Evolutionary conservation across 2,888 invertebrate genomes (phyloP).

Genomic region (Temnothorax ravouxi): DNA sequence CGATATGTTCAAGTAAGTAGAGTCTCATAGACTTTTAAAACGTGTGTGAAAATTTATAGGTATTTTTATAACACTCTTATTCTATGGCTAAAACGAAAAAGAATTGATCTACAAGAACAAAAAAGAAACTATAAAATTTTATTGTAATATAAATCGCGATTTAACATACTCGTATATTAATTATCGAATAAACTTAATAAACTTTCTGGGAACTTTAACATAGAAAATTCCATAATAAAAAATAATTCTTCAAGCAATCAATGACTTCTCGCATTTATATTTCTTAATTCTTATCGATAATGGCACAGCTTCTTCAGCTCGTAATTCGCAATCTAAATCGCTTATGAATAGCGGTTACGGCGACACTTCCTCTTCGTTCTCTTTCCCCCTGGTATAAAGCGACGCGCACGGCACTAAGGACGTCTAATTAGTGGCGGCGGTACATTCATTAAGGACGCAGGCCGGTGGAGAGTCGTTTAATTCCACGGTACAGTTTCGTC

Average conservation of each 20-base stretch:
- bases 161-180: background rate
- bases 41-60: background rate
- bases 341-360: constrained; percentile 72
- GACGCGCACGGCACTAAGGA: constrained; percentile 72
- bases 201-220: background rate
- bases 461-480: constrained; percentile 80
- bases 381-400: constrained; percentile 49
- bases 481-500: constrained; percentile 79
- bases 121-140: background rate
- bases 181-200: background rate
- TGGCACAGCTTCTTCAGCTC: constrained; percentile 8
- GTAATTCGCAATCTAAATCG: constrained; percentile 62
- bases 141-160: background rate
- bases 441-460: constrained; percentile 82
- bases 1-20: background rate
- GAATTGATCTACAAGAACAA: background rate
- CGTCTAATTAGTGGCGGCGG: constrained; percentile 83
- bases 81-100: background rate
- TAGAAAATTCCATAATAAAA: background rate
- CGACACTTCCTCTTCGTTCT: constrained; percentile 67
- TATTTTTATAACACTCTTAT: background rate
- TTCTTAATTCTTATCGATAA: constrained; percentile 39
- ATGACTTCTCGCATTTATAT: background rate
- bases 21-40: background rate
- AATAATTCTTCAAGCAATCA: background rate